phyloP scores from a whole-genome alignment of 2,113 vertebrate species.

The Bubo blakistoni region DNA sequence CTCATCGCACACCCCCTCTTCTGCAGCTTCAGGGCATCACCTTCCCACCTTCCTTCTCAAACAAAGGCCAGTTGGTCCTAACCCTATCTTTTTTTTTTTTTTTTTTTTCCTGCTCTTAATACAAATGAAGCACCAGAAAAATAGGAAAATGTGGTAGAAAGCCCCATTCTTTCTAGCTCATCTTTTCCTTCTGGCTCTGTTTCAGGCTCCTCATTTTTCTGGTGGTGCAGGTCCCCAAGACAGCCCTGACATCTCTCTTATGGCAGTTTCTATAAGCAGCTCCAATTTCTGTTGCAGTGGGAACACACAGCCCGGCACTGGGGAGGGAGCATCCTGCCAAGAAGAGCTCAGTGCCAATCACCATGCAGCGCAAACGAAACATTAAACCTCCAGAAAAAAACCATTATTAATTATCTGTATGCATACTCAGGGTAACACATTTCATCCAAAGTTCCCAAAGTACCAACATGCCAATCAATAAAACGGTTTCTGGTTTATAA shows the following conservation, averaged over 20 bases:
- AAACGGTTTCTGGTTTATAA: not conserved
- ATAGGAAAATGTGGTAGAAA: not conserved
- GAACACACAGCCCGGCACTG: not conserved
- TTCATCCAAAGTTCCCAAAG: not conserved
- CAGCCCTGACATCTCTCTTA: not conserved
- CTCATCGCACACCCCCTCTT: accelerated
- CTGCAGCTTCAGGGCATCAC: not conserved
- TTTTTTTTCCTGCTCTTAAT: accelerated
- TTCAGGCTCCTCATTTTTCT: not conserved
- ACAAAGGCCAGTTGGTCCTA: not conserved
- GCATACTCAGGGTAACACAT: not conserved
- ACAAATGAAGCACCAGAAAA: not conserved
- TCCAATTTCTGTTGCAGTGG: not conserved
- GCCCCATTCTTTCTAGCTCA: accelerated
- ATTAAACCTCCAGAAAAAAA: not conserved
- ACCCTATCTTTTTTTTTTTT: not conserved
- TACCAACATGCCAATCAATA: not conserved
- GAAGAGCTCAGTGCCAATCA: not conserved
- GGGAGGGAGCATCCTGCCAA: not conserved
- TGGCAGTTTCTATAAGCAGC: not conserved
- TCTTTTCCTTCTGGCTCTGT: not conserved
- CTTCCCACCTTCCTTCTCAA: not conserved
- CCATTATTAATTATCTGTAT: not conserved
- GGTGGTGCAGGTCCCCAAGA: not conserved
- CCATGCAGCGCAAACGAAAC: not conserved